A percentile compares a stretch with the other conserved stretches of the same genome.
Evolutionary conservation across 2,797 vertebrate genomes (phyloP).

Genomic region (Malurus splendens): DNA sequence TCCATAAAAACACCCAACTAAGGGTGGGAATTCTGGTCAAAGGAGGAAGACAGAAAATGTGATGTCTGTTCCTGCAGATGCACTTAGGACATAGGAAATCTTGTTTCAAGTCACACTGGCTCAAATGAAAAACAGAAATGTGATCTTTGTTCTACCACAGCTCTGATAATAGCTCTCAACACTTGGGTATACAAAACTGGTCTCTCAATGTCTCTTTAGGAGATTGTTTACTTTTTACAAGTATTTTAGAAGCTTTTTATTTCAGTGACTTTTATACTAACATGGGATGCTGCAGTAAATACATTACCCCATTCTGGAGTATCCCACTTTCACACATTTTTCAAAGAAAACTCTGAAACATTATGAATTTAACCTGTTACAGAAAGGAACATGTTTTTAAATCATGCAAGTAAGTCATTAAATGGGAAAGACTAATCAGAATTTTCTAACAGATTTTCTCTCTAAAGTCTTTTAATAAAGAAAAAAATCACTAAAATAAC

Average conservation of each 20-base stretch:
- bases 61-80: neutral
- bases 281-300: constrained; percentile 33
- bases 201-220: neutral
- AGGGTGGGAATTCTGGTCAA: neutral
- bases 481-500: neutral
- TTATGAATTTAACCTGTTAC: constrained; percentile 40
- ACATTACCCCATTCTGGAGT: constrained; percentile 44
- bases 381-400: constrained; percentile 43
- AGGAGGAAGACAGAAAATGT: neutral
- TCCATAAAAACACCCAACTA: neutral
- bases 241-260: neutral
- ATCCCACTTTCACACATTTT: constrained; percentile 47
- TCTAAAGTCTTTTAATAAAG: neutral
- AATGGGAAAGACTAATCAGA: neutral
- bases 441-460: neutral
- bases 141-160: neutral
- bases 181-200: neutral
- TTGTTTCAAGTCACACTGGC: neutral
- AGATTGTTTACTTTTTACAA: neutral
- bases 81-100: neutral
- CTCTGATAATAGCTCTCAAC: neutral
- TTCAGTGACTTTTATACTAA: neutral
- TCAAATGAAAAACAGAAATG: neutral
- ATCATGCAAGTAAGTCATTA: neutral
- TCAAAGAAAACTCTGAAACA: constrained; percentile 50